Conservation (phyloP, 2,888 invertebrate genomes). For the Nesidiocoris tenuis region DNA sequence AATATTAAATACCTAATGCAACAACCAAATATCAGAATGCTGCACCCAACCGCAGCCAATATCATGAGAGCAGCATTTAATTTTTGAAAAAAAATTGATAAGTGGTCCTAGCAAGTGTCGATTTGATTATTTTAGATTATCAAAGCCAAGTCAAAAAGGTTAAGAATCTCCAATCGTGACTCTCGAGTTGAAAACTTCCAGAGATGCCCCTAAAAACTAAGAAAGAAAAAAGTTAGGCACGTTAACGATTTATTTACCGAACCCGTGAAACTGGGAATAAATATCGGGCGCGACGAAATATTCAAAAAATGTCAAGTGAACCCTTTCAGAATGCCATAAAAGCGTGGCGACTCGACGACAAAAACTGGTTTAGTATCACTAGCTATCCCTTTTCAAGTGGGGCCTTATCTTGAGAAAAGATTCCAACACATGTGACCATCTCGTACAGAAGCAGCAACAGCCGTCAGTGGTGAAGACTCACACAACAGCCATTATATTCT, state of each 20-base stretch:
- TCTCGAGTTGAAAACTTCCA: no score
- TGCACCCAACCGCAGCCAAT: no score
- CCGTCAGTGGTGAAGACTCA: conserved; percentile 21
- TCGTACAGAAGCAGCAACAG: conserved; percentile 1
- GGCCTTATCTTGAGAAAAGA: conserved; percentile 26
- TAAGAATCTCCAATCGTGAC: no score
- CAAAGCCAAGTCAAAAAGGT: no score
- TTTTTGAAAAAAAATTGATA: no score
- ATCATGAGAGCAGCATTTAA: no score
- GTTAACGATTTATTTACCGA: background rate
- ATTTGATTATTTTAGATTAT: no score
- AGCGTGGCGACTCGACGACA: background rate
- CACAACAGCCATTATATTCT: conserved; percentile 38
- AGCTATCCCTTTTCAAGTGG: background rate
- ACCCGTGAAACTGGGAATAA: background rate
- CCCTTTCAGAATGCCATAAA: background rate
- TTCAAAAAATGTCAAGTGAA: background rate
- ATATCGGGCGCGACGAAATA: background rate
- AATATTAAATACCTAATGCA: no score
- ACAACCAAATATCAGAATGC: no score
- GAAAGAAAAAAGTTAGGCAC: background rate
- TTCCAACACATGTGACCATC: conserved; percentile 38
- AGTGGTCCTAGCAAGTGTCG: no score
- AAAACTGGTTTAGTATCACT: background rate
- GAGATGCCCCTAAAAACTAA: no score